These are phyloP conservation scores for Elysia crispata DNA, from an alignment of 2,888 invertebrate genomes.

Conservation along the genomic window DNA sequence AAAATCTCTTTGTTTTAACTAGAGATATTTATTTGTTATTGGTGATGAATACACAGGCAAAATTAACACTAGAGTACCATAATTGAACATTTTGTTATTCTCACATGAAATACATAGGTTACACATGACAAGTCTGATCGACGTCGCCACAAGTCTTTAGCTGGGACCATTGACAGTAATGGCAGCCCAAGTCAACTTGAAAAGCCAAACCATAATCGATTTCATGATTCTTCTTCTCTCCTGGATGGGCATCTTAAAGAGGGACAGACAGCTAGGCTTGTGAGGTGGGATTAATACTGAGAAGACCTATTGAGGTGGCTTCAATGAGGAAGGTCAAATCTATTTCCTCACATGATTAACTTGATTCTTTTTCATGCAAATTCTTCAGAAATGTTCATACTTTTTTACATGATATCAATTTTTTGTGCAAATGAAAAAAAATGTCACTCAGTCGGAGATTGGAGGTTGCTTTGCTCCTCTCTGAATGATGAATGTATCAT, in stretches of 20 bases:
- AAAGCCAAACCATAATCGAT: slow-evolving; percentile 41
- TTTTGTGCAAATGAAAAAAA: background rate
- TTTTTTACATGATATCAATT: background rate
- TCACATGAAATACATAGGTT: too few relatives aligned
- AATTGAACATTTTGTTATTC: too few relatives aligned
- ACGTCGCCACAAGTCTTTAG: slow-evolving; percentile 45
- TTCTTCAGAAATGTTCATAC: background rate
- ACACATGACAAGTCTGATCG: slow-evolving; percentile 22
- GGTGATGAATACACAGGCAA: too few relatives aligned
- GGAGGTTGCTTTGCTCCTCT: too few relatives aligned
- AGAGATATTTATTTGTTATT: too few relatives aligned
- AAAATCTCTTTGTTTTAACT: too few relatives aligned
- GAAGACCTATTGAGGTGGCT: too few relatives aligned
- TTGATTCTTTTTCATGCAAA: background rate
- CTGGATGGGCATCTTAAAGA: slow-evolving; percentile 39
- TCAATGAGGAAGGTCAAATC: too few relatives aligned
- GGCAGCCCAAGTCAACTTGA: slow-evolving; percentile 5
- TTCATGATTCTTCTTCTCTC: slow-evolving; percentile 41
- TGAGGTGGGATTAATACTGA: slow-evolving; percentile 31
- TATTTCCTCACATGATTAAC: too few relatives aligned
- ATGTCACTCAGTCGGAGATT: too few relatives aligned
- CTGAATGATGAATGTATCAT: too few relatives aligned
- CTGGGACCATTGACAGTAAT: slow-evolving; percentile 20
- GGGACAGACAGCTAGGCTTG: slow-evolving; percentile 34
- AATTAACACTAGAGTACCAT: too few relatives aligned